phyloP scores from a whole-genome alignment of 2,888 invertebrate species.

The Cyclophora punctaria region DNA sequence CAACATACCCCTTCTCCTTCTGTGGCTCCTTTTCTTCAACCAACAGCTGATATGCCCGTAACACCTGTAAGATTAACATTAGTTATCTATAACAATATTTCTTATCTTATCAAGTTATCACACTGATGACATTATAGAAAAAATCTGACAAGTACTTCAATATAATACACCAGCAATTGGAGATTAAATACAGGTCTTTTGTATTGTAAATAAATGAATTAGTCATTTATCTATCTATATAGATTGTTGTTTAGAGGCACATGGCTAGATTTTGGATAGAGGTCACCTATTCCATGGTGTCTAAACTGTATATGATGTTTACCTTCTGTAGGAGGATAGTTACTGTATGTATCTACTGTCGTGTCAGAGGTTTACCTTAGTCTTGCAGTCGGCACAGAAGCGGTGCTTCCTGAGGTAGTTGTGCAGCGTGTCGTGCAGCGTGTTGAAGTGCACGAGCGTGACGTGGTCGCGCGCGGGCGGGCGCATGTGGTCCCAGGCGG shows the following conservation, averaged over 20 bases:
- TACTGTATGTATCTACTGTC: too few species aligned
- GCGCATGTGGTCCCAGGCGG: slow-evolving; percentile 90
- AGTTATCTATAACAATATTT: slow-evolving; percentile 4
- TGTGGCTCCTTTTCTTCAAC: slow-evolving; percentile 88
- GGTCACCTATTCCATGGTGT: too few species aligned
- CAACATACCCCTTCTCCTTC: slow-evolving; percentile 92
- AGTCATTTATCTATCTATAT: too few species aligned
- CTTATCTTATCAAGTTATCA: slow-evolving; percentile 5
- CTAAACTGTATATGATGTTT: too few species aligned
- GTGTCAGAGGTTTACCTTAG: slow-evolving; percentile 78
- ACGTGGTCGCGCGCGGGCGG: slow-evolving; percentile 87
- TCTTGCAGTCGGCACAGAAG: slow-evolving; percentile 95
- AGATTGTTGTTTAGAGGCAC: too few species aligned
- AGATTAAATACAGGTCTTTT: too few species aligned
- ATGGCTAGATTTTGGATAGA: too few species aligned
- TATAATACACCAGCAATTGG: too few species aligned
- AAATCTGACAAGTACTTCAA: slow-evolving; percentile 1
- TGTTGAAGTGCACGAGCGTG: slow-evolving; percentile 89
- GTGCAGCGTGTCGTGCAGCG: slow-evolving; percentile 89
- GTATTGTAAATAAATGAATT: too few species aligned
- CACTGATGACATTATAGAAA: slow-evolving; percentile 9
- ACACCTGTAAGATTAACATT: slow-evolving; percentile 52
- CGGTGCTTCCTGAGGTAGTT: slow-evolving; percentile 94
- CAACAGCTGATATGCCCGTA: slow-evolving; percentile 88
- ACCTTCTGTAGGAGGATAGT: too few species aligned